Evolutionary conservation across 2,113 vertebrate species (phyloP).

Genomic region (Promerops cafer): DNA sequence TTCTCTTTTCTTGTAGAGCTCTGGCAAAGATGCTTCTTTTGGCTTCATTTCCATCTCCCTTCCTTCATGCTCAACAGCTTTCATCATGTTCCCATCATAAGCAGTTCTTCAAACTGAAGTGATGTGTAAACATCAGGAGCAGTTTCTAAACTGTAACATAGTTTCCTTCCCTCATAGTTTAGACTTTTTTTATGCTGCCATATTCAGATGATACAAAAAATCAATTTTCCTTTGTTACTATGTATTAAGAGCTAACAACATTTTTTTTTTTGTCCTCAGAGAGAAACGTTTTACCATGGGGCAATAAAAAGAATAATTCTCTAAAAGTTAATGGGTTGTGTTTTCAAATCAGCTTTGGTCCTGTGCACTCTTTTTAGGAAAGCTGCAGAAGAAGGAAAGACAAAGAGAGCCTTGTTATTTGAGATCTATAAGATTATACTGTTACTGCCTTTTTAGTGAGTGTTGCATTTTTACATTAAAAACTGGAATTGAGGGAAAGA

Average conservation of each 20-base stretch:
- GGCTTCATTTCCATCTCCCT: neutral
- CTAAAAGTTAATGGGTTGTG: neutral
- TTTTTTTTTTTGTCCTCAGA: neutral
- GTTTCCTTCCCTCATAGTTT: neutral
- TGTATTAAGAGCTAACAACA: neutral
- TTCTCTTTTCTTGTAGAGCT: neutral
- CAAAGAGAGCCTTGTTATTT: neutral
- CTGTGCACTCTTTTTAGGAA: neutral
- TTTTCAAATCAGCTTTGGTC: neutral
- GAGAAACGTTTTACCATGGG: neutral
- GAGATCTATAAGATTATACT: neutral
- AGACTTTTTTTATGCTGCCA: neutral
- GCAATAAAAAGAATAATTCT: neutral
- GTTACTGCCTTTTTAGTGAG: neutral
- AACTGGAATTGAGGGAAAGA: neutral
- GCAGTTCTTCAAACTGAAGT: conserved; percentile 24
- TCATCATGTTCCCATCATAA: conserved; percentile 28
- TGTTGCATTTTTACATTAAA: neutral
- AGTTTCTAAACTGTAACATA: neutral
- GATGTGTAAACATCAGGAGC: conserved; percentile 29
- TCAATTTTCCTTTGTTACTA: neutral
- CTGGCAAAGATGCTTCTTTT: neutral
- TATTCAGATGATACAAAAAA: neutral
- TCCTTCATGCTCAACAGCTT: conserved; percentile 22
- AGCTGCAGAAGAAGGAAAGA: neutral